Conservation (phyloP, 2,888 invertebrate genomes). For the Metacarcinus magister region DNA sequence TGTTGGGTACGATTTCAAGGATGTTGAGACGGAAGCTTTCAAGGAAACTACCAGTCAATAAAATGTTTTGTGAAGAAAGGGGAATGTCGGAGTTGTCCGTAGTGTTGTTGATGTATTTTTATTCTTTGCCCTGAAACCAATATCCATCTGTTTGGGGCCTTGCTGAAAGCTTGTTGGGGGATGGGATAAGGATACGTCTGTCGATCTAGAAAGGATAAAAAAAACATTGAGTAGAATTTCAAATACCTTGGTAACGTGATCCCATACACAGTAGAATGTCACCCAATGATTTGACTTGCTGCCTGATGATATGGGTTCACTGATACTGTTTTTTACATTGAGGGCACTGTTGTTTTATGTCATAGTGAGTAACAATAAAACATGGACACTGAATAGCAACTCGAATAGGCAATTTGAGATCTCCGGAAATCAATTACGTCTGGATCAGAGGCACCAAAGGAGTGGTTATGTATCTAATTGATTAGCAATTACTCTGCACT, state of each 20-base stretch:
- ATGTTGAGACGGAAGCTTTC: neutral
- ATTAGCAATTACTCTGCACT: no score
- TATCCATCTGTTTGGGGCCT: neutral
- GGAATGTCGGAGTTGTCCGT: neutral
- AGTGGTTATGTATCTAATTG: neutral
- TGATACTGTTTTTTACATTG: no score
- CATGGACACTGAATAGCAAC: neutral
- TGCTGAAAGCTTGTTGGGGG: neutral
- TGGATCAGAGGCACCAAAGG: neutral
- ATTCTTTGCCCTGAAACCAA: neutral
- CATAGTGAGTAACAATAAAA: neutral
- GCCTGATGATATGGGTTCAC: no score
- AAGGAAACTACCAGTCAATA: neutral
- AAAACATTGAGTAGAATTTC: no score
- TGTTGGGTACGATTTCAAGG: neutral
- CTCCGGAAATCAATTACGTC: neutral
- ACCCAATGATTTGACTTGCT: no score
- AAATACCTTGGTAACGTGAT: no score
- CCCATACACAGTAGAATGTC: no score
- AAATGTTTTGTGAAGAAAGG: neutral
- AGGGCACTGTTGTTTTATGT: no score
- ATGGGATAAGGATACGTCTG: neutral
- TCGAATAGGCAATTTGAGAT: neutral
- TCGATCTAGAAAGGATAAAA: neutral
- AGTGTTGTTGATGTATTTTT: neutral